Conservation (phyloP, 2,888 invertebrate species). For the Sarcophaga carnaria region DNA sequence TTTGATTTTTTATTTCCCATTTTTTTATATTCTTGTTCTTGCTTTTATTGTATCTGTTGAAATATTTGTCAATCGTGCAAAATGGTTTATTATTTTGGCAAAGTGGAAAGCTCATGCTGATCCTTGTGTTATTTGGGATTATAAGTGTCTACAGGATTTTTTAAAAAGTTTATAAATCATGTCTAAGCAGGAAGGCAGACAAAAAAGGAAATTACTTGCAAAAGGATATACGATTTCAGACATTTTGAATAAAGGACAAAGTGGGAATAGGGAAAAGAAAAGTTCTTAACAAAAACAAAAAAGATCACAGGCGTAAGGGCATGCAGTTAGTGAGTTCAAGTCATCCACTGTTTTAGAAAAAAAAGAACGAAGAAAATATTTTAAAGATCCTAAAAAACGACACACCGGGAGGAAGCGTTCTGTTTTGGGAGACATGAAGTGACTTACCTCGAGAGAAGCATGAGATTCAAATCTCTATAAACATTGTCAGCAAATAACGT, state of each 20-base stretch:
- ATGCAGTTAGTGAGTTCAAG: too few species aligned
- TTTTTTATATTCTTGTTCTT: slow-evolving; percentile 5
- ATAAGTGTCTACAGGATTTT: slow-evolving; percentile 53
- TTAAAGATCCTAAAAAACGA: too few species aligned
- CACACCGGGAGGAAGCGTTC: too few species aligned
- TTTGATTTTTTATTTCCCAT: background rate
- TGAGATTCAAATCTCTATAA: too few species aligned
- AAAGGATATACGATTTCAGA: background rate
- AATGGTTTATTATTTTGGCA: slow-evolving; percentile 46
- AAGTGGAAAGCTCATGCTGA: slow-evolving; percentile 58
- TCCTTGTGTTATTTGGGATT: slow-evolving; percentile 60
- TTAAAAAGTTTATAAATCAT: slow-evolving; percentile 49
- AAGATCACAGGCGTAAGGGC: too few species aligned
- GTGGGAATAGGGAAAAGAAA: too few species aligned
- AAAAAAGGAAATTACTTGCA: background rate
- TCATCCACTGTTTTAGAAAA: too few species aligned
- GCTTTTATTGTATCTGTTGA: slow-evolving; percentile 21
- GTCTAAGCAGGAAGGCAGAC: slow-evolving; percentile 16
- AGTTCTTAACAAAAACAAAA: too few species aligned
- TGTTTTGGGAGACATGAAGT: too few species aligned
- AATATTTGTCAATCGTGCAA: slow-evolving; percentile 60
- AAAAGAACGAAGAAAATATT: too few species aligned
- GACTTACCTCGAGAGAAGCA: too few species aligned
- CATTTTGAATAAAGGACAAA: background rate
- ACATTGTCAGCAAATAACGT: too few species aligned